A percentile compares a stretch with the other conserved stretches of the same genome.
phyloP scores from a whole-genome alignment of 2,888 invertebrate genomes.

The Patella ulyssiponensis region DNA sequence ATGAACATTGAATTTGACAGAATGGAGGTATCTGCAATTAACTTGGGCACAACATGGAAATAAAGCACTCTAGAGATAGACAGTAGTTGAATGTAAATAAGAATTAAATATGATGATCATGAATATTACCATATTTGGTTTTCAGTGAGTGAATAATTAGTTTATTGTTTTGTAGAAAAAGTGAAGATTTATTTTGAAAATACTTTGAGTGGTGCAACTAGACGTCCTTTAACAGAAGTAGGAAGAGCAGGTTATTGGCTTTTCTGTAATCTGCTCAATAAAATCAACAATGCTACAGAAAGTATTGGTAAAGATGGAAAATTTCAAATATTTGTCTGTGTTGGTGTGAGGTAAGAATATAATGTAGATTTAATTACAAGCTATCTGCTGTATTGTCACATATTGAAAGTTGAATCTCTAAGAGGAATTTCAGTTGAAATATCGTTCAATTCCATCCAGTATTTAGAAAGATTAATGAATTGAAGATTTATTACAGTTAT shows the following conservation, averaged over 20 bases:
- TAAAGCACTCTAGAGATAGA: too few relatives aligned
- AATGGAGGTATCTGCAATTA: too few relatives aligned
- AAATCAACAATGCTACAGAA: slow-evolving; percentile 84
- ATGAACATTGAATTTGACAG: too few relatives aligned
- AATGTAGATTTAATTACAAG: not conserved
- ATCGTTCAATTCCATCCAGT: too few relatives aligned
- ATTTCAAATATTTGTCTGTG: slow-evolving; percentile 95
- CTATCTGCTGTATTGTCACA: not conserved
- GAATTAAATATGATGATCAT: not conserved
- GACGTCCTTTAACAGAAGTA: slow-evolving; percentile 63
- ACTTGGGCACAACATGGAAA: too few relatives aligned
- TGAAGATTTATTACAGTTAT: too few relatives aligned
- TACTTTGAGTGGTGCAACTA: slow-evolving; percentile 67
- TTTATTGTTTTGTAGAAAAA: slow-evolving; percentile 76
- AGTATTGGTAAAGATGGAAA: slow-evolving; percentile 97
- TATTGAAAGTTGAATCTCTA: not conserved
- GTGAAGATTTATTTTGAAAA: slow-evolving; percentile 71
- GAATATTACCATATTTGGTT: not conserved
- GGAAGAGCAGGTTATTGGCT: slow-evolving; percentile 84
- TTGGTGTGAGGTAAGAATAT: slow-evolving; percentile 85
- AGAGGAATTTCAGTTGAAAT: not conserved
- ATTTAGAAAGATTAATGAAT: too few relatives aligned
- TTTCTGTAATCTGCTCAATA: slow-evolving; percentile 90
- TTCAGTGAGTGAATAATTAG: not conserved
- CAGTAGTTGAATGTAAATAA: too few relatives aligned